Conservation (phyloP, 2,113 vertebrate genomes). For the Diphyllodes magnificus region DNA sequence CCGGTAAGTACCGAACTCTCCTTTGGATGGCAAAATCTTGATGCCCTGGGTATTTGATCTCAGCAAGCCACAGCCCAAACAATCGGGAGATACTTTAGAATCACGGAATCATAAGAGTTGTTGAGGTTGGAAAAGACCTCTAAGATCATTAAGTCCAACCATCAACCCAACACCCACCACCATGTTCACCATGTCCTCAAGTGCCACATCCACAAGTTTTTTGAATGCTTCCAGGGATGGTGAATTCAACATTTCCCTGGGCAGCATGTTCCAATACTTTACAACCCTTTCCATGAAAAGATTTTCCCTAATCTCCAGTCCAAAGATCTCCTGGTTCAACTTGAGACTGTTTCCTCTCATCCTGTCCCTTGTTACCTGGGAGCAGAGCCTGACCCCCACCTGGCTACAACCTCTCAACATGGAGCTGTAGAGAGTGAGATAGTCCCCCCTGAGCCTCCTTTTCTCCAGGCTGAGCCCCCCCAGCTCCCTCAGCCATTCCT, state of each 20-base stretch:
- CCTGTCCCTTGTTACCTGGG: neutral
- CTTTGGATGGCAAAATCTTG: neutral
- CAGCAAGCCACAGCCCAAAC: neutral
- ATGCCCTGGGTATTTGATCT: neutral
- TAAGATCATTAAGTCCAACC: neutral
- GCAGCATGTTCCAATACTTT: neutral
- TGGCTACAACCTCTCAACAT: neutral
- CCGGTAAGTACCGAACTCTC: slow-evolving; percentile 65
- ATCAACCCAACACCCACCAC: neutral
- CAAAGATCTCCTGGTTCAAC: neutral
- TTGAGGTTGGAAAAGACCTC: neutral
- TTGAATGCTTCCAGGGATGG: neutral
- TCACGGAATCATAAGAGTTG: neutral
- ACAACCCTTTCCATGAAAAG: neutral
- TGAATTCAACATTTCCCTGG: neutral
- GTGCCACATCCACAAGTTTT: neutral
- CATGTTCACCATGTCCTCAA: neutral
- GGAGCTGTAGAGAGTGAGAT: neutral
- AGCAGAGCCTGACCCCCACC: neutral
- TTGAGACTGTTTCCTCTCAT: neutral
- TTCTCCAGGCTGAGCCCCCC: neutral
- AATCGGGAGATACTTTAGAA: neutral
- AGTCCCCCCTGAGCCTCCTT: neutral
- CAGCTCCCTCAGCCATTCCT: neutral
- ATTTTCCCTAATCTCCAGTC: neutral